Evolutionary conservation across 2,113 vertebrate species (phyloP).

Genomic region (Strix aluco): DNA sequence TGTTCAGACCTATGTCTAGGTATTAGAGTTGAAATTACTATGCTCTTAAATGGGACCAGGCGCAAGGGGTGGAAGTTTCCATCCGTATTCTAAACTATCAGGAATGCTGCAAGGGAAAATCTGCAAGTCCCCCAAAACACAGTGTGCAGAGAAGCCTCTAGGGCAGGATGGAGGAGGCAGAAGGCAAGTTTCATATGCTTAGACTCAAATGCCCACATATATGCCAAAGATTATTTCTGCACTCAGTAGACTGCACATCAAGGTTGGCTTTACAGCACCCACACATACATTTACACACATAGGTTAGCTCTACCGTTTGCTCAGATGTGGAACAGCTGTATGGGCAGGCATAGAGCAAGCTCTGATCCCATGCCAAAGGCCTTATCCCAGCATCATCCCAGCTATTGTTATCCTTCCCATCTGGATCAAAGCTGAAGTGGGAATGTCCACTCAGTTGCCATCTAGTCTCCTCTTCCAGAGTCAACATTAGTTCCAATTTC

Average conservation of each 20-base stretch:
- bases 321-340: neutral
- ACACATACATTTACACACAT: neutral
- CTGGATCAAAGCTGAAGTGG: neutral
- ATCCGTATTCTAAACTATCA: neutral
- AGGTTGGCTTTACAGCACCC: neutral
- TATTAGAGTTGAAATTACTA: neutral
- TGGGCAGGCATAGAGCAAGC: neutral
- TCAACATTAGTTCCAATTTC: neutral
- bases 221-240: neutral
- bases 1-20: neutral
- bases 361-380: neutral
- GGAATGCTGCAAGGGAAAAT: neutral
- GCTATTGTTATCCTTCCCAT: neutral
- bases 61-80: neutral
- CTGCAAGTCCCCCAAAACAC: neutral
- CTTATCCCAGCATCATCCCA: neutral
- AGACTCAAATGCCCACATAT: neutral
- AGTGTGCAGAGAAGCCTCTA: neutral
- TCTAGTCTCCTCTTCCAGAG: neutral
- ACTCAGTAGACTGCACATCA: neutral
- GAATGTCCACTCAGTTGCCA: neutral
- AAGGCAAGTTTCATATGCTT: neutral
- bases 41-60: neutral
- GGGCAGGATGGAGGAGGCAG: neutral
- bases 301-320: neutral